phyloP scores from a whole-genome alignment of 2,113 vertebrate genomes.

The Crotalus tigris region DNA sequence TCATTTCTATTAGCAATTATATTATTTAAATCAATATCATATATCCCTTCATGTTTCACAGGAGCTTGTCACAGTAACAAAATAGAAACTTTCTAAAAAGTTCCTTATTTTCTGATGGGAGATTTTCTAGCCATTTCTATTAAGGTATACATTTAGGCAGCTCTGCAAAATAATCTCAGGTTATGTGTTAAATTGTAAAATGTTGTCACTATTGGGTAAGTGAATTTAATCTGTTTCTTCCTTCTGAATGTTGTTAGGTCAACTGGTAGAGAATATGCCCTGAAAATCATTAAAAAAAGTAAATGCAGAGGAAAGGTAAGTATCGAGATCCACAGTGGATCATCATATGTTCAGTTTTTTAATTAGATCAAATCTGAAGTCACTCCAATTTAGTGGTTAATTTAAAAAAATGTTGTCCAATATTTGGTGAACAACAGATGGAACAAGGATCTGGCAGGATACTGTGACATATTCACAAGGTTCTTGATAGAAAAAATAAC shows the following conservation, averaged over 20 bases:
- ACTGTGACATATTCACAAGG: background rate
- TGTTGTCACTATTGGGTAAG: background rate
- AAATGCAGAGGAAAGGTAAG: conserved; percentile 97
- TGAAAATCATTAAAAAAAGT: conserved; percentile 98
- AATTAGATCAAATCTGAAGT: conserved; percentile 1
- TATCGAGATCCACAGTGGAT: background rate
- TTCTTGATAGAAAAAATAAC: background rate
- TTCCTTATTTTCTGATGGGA: background rate
- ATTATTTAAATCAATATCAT: background rate
- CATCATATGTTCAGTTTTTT: background rate
- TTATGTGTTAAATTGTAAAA: background rate
- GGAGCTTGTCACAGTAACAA: background rate
- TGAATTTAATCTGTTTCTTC: background rate
- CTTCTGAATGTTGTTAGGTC: conserved; percentile 69
- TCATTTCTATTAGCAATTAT: background rate
- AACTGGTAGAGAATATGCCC: conserved; percentile 91
- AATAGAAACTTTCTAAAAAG: background rate
- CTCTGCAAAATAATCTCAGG: background rate
- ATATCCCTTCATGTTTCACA: background rate
- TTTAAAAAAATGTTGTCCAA: background rate
- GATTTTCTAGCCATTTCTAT: conserved; percentile 12
- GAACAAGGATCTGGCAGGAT: background rate
- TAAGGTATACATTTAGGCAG: background rate
- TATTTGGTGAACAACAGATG: background rate
- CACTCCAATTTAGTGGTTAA: conserved; percentile 5